These are phyloP conservation scores for Mercenaria mercenaria DNA, from an alignment of 1,140 invertebrate species.

Conservation along the genomic window DNA sequence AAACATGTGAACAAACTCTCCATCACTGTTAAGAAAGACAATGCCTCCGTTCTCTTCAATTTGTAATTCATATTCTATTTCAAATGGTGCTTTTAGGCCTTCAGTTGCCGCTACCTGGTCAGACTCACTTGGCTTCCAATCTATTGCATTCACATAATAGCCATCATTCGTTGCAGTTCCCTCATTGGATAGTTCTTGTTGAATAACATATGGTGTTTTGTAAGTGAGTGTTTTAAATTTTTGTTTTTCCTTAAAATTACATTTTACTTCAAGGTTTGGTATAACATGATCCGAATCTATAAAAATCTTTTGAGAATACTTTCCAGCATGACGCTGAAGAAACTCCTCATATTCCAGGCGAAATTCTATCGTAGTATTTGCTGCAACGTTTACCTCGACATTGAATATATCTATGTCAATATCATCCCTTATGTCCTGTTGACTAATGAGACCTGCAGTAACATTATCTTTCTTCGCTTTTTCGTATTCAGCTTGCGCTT, in stretches of 20 bases:
- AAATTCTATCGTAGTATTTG: neutral
- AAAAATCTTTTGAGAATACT: neutral
- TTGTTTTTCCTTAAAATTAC: neutral
- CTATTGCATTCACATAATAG: neutral
- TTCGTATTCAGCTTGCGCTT: neutral
- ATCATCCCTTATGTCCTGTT: neutral
- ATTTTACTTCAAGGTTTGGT: neutral
- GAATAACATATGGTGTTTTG: neutral
- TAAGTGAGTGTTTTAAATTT: neutral
- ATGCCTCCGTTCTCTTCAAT: neutral
- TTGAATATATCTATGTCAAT: neutral
- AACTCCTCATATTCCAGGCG: neutral
- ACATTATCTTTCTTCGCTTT: neutral
- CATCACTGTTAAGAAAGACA: neutral
- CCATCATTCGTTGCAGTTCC: neutral
- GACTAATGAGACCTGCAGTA: neutral
- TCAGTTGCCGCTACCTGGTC: neutral
- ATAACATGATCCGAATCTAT: neutral
- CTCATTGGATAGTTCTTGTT: too few relatives aligned
- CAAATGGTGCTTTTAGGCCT: neutral
- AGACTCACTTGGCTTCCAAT: neutral
- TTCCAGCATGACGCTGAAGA: neutral
- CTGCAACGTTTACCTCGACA: neutral
- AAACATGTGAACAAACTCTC: conserved; percentile 1
- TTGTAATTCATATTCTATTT: conserved; percentile 3